phyloP scores from a whole-genome alignment of 2,888 invertebrate genomes.

The Nomada fucata region DNA sequence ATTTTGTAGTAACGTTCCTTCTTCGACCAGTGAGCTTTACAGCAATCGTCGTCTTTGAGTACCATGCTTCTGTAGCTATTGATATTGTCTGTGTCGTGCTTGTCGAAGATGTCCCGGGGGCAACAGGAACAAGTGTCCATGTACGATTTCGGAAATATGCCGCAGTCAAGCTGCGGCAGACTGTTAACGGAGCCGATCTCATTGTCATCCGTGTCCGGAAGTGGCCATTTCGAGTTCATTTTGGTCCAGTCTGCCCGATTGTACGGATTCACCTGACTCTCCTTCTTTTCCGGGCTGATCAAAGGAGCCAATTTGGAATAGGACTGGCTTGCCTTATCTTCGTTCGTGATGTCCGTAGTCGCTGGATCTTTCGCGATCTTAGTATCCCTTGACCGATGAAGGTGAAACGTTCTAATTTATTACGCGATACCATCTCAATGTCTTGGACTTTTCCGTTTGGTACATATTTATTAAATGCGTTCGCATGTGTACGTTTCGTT shows the following conservation, averaged over 20 bases:
- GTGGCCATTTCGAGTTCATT: conserved; percentile 61
- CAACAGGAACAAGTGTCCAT: conserved; percentile 67
- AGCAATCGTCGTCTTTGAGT: conserved; percentile 55
- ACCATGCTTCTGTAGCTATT: conserved; percentile 49
- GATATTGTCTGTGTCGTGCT: conserved; percentile 52
- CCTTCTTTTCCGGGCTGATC: conserved; percentile 51
- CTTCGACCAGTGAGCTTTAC: conserved; percentile 59
- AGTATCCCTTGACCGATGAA: conserved; percentile 40
- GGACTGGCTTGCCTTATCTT: conserved; percentile 50
- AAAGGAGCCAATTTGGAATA: conserved; percentile 46
- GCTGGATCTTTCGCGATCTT: conserved; percentile 23
- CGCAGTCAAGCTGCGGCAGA: conserved; percentile 67
- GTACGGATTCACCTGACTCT: conserved; percentile 76
- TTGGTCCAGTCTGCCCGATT: conserved; percentile 69
- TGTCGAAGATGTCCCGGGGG: conserved; percentile 51
- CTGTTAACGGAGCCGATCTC: conserved; percentile 55
- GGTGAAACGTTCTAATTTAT: conserved; percentile 55
- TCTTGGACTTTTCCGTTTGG: background rate
- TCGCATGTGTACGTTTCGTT: background rate
- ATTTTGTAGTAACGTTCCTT: conserved; percentile 71
- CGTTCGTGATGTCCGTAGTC: conserved; percentile 32
- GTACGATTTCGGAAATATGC: conserved; percentile 60
- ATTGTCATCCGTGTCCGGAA: conserved; percentile 55
- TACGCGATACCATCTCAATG: conserved; percentile 8
- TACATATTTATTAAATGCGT: background rate